Conservation (phyloP, 1,140 invertebrate species). For the Phymastichus coffea region DNA sequence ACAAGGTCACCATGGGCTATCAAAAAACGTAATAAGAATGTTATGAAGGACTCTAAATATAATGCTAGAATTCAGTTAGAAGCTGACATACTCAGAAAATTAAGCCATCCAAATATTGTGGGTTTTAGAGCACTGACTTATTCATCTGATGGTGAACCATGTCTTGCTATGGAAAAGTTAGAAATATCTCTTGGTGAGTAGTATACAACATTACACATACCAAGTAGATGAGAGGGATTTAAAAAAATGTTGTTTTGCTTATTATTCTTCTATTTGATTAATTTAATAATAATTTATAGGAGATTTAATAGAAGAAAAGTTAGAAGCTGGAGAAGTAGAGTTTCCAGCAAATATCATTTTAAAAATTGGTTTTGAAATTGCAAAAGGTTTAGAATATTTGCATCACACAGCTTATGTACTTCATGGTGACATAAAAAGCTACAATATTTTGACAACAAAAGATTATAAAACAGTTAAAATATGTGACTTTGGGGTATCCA, state of each 20-base stretch:
- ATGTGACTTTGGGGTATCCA: slow-evolving; percentile 82
- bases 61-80: slow-evolving; percentile 66
- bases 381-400: slow-evolving; percentile 75
- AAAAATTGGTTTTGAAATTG: slow-evolving; percentile 67
- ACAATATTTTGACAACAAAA: slow-evolving; percentile 75
- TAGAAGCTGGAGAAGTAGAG: slow-evolving; percentile 59
- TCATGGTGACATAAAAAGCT: slow-evolving; percentile 85
- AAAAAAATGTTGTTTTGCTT: background rate
- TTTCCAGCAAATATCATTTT: slow-evolving; percentile 66
- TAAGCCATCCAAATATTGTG: slow-evolving; percentile 82
- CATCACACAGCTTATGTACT: slow-evolving; percentile 71
- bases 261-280: background rate
- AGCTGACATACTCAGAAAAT: slow-evolving; percentile 67
- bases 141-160: slow-evolving; percentile 63
- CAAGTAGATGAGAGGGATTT: slow-evolving; percentile 31
- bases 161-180: slow-evolving; percentile 71
- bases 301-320: slow-evolving; percentile 69
- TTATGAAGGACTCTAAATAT: slow-evolving; percentile 43
- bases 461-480: slow-evolving; percentile 76
- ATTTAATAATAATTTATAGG: slow-evolving; percentile 39
- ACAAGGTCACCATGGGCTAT: slow-evolving; percentile 79
- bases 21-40: slow-evolving; percentile 65
- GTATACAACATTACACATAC: background rate
- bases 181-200: slow-evolving; percentile 60
- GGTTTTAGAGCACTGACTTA: slow-evolving; percentile 74